A percentile compares a stretch with the other conserved stretches of the same genome.
These are phyloP conservation scores for Halocynthia roretzi DNA, from an alignment of 23 tunicate genomes.

Conservation along the genomic window DNA sequence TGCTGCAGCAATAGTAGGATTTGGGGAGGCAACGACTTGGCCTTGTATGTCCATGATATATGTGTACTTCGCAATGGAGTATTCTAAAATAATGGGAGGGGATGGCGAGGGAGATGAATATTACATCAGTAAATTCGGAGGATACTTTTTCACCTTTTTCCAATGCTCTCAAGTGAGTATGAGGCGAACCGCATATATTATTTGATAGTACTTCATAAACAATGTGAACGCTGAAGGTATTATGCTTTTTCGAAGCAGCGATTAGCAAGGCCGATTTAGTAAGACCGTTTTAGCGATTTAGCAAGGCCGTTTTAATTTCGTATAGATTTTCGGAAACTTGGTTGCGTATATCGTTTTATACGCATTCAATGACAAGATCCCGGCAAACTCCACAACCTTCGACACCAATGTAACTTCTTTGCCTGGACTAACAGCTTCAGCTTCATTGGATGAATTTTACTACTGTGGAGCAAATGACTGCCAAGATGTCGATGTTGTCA, in stretches of 20 bases:
- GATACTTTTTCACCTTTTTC: not conserved
- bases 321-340: conserved; percentile 6
- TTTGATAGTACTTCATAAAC: too few species aligned
- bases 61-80: conserved; percentile 2
- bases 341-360: conserved; percentile 4
- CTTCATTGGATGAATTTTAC: not conserved
- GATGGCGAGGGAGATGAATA: not conserved
- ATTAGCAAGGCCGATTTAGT: not conserved
- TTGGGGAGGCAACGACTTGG: conserved; percentile 21
- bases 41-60: conserved; percentile 6
- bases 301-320: not conserved
- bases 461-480: conserved; percentile 8
- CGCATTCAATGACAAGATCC: not conserved
- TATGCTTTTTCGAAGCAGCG: too few species aligned
- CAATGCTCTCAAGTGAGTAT: not conserved
- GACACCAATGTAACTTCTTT: not conserved
- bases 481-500: not conserved
- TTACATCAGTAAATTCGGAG: not conserved
- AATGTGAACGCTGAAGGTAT: too few species aligned
- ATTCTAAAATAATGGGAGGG: not conserved
- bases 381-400: not conserved
- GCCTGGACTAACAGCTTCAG: not conserved
- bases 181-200: too few species aligned
- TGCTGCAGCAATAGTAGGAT: conserved; percentile 21
- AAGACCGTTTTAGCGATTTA: not conserved